Conservation (phyloP, 2,113 vertebrate species). For the Myiozetetes cayanensis region DNA sequence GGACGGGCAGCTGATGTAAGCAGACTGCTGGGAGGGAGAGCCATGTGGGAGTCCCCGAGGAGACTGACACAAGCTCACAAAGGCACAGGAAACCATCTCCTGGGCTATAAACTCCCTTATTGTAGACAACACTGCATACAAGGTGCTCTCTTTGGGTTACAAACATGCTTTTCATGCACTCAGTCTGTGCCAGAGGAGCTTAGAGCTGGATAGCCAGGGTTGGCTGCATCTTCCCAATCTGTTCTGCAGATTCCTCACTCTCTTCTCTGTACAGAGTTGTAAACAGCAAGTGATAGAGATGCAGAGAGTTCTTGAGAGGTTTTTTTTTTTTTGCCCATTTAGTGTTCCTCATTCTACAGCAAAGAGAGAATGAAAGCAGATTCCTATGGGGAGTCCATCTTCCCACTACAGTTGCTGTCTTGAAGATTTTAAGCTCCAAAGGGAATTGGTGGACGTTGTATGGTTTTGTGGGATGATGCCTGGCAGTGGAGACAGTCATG, state of each 20-base stretch:
- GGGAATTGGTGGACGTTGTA: not conserved
- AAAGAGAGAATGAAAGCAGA: not conserved
- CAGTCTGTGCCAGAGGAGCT: fast-evolving
- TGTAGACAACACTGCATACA: too few species aligned
- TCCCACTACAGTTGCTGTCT: fast-evolving
- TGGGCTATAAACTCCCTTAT: not conserved
- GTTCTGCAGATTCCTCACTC: not conserved
- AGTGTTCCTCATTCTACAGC: not conserved
- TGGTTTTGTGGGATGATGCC: not conserved
- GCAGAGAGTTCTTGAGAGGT: not conserved
- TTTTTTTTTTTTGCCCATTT: not conserved
- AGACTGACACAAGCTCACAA: not conserved
- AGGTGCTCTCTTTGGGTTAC: fast-evolving
- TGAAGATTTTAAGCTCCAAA: not conserved
- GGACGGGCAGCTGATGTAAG: not conserved
- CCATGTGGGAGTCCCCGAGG: fast-evolving
- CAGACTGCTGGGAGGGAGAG: not conserved
- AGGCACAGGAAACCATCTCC: not conserved
- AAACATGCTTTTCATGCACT: fast-evolving
- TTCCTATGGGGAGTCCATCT: not conserved
- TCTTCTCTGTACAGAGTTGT: fast-evolving
- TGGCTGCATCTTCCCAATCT: not conserved
- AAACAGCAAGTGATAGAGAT: not conserved
- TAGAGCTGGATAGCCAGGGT: not conserved
- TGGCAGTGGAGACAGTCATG: not conserved